phyloP scores from a whole-genome alignment of 2,113 vertebrate species.

The Sinosuthora webbiana region DNA sequence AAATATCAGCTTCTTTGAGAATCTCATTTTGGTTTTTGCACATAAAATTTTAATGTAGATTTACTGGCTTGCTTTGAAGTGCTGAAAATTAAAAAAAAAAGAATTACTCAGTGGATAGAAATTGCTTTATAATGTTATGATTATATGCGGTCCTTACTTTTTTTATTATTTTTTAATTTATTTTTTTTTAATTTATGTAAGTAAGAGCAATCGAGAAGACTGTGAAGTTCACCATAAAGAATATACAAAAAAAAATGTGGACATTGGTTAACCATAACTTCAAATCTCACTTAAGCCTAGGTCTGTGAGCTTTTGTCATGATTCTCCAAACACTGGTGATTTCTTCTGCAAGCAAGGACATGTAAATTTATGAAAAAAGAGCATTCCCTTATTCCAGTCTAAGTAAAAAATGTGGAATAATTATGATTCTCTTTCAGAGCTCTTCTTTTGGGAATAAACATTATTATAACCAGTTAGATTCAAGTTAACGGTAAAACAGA shows the following conservation, averaged over 20 bases:
- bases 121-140: not conserved
- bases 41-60: not conserved
- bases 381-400: not conserved
- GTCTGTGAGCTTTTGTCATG: not conserved
- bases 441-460: not conserved
- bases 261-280: not conserved
- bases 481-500: not conserved
- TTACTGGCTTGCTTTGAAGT: not conserved
- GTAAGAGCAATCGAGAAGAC: not conserved
- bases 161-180: not conserved
- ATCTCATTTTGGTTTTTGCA: accelerated
- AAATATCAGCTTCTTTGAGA: not conserved
- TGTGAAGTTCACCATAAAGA: not conserved
- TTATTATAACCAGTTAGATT: not conserved
- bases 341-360: not conserved
- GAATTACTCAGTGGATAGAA: not conserved
- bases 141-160: not conserved
- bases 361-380: not conserved
- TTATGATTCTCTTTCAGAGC: not conserved
- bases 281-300: not conserved
- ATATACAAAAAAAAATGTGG: not conserved
- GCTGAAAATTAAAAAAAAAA: not conserved
- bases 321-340: not conserved
- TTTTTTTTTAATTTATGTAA: not conserved
- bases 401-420: not conserved